phyloP scores from a whole-genome alignment of 2,113 vertebrate genomes.

The Noctilio leporinus region DNA sequence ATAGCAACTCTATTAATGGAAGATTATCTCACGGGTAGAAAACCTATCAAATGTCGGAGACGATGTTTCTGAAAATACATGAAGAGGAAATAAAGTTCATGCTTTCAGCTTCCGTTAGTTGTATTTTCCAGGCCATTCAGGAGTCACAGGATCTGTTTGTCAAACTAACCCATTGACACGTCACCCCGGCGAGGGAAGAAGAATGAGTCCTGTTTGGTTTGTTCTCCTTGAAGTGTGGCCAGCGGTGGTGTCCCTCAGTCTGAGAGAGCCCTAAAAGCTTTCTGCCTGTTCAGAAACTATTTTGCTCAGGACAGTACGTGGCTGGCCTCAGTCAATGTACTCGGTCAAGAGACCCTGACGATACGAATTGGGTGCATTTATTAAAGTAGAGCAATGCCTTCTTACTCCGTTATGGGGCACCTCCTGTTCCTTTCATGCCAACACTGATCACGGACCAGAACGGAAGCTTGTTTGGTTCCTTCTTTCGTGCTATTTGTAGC shows the following conservation, averaged over 20 bases:
- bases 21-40: neutral
- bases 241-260: neutral
- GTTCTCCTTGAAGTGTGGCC: neutral
- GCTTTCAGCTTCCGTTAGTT: neutral
- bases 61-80: slow-evolving; percentile 21
- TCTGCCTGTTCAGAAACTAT: neutral
- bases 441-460: neutral
- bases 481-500: neutral
- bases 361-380: rapidly evolving
- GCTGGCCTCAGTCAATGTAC: neutral
- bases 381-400: neutral
- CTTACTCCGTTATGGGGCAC: rapidly evolving
- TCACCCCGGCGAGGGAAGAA: neutral
- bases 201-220: neutral
- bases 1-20: neutral
- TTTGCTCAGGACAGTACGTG: neutral
- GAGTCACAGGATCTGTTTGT: neutral
- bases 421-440: neutral
- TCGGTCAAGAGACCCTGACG: neutral
- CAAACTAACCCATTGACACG: neutral
- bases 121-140: neutral
- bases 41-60: neutral
- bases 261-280: neutral
- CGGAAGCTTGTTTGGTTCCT: neutral
- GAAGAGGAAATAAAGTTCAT: neutral